Conservation (phyloP, 2,888 invertebrate species). For the Pecten maximus region DNA sequence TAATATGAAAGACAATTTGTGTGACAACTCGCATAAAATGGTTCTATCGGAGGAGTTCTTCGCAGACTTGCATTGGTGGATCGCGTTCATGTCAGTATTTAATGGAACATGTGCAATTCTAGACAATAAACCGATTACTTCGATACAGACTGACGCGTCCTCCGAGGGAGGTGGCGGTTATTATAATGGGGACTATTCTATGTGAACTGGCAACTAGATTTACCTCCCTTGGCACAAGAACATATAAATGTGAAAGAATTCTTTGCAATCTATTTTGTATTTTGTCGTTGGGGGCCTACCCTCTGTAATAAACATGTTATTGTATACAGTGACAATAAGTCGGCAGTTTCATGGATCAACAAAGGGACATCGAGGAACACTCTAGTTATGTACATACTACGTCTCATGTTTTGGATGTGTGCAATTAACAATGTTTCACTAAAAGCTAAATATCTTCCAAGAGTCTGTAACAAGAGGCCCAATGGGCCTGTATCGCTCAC, state of each 20-base stretch:
- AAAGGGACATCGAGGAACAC: no score
- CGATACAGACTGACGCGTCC: conserved; percentile 38
- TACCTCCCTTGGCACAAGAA: conserved; percentile 27
- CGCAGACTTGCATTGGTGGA: no score
- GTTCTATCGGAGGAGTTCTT: not conserved
- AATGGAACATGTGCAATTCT: conserved; percentile 47
- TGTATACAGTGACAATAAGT: no score
- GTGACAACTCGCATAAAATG: not conserved
- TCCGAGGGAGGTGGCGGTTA: conserved; percentile 38
- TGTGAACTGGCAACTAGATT: conserved; percentile 46
- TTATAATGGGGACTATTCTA: conserved; percentile 41
- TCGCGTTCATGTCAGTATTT: conserved; percentile 39
- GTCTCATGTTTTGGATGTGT: no score
- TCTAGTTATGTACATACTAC: no score
- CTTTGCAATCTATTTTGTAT: conserved; percentile 26
- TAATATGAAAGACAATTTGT: conserved; percentile 41
- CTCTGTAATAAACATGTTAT: not conserved
- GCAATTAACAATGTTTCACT: no score
- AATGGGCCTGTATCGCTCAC: no score
- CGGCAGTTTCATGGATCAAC: no score
- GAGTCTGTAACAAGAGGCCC: not conserved
- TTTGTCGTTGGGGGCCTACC: conserved; percentile 36
- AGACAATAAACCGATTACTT: conserved; percentile 22
- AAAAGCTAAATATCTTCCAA: conserved; percentile 40
- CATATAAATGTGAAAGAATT: conserved; percentile 45